Evolutionary conservation across 64 coral and sea anemone species (phyloP).

Genomic region (Astreopora myriophthalma): DNA sequence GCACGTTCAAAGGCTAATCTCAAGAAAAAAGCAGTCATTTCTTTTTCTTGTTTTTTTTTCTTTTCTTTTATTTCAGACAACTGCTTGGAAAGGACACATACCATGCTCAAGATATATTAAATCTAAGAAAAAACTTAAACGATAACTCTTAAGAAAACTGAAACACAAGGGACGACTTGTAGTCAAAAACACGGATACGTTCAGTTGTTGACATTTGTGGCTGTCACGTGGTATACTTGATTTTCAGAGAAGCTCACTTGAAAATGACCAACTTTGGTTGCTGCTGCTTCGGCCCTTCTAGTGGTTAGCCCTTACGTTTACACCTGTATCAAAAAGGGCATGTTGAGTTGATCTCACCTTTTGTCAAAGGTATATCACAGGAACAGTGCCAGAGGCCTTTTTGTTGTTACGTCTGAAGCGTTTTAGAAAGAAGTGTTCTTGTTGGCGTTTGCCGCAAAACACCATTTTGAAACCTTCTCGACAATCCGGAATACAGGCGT

Average conservation of each 20-base stretch:
- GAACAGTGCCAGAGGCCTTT: neutral
- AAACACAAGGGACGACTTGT: too few species aligned
- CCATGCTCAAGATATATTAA: neutral
- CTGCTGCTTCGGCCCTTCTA: too few species aligned
- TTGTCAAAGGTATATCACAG: slow-evolving; percentile 3
- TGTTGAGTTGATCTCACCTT: neutral
- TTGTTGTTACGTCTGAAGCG: neutral
- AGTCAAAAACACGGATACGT: too few species aligned
- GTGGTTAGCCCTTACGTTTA: too few species aligned
- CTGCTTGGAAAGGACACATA: neutral
- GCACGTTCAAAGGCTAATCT: too few species aligned
- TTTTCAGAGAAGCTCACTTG: too few species aligned
- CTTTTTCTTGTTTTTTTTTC: neutral
- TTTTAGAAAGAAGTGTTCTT: neutral
- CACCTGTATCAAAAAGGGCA: neutral
- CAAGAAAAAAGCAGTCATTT: neutral
- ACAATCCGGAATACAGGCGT: neutral
- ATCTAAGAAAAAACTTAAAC: neutral
- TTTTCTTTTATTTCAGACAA: neutral
- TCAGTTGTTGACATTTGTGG: too few species aligned
- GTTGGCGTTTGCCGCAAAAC: neutral
- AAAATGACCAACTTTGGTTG: too few species aligned
- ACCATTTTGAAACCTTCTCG: slow-evolving; percentile 2
- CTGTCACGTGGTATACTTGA: too few species aligned
- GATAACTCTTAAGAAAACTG: too few species aligned